Evolutionary conservation across 2,888 invertebrate genomes (phyloP).

Genomic region (Argyresthia goedartella): DNA sequence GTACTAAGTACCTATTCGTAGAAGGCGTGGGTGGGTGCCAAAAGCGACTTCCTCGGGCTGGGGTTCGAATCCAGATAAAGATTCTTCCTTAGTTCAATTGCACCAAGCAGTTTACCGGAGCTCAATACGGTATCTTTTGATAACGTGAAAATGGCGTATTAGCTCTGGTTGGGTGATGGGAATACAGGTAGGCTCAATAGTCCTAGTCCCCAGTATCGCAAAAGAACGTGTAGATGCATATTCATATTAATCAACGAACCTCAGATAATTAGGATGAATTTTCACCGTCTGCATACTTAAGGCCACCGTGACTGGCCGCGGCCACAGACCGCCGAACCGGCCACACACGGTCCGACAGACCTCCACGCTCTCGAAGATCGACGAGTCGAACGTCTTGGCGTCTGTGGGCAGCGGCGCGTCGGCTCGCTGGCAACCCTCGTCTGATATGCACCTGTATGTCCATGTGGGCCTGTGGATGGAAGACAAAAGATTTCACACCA

Average conservation of each 20-base stretch:
- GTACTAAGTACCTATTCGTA: too few relatives aligned
- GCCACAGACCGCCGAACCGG: conserved; percentile 78
- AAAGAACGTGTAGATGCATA: too few relatives aligned
- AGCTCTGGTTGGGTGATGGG: too few relatives aligned
- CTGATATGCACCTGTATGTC: conserved; percentile 46
- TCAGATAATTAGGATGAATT: conserved; percentile 70
- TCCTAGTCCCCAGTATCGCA: too few relatives aligned
- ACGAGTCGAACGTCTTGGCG: conserved; percentile 12
- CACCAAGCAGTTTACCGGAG: too few relatives aligned
- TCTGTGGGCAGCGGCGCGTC: conserved; percentile 26
- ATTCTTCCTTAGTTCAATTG: too few relatives aligned
- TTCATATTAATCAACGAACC: conserved; percentile 26
- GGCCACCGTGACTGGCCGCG: conserved; percentile 71
- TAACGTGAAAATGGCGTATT: too few relatives aligned
- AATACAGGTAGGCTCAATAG: too few relatives aligned
- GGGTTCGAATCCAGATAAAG: too few relatives aligned
- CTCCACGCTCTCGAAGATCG: conserved; percentile 58
- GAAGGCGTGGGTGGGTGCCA: too few relatives aligned
- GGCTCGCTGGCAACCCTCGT: conserved; percentile 49
- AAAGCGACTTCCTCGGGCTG: too few relatives aligned
- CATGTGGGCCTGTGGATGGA: conserved; percentile 42
- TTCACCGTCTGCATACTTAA: conserved; percentile 51
- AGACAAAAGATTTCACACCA: not conserved
- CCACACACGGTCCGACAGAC: conserved; percentile 79
- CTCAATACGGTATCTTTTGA: too few relatives aligned